These are phyloP conservation scores for Baryphthengus martii DNA, from an alignment of 2,113 vertebrate species.

Conservation along the genomic window DNA sequence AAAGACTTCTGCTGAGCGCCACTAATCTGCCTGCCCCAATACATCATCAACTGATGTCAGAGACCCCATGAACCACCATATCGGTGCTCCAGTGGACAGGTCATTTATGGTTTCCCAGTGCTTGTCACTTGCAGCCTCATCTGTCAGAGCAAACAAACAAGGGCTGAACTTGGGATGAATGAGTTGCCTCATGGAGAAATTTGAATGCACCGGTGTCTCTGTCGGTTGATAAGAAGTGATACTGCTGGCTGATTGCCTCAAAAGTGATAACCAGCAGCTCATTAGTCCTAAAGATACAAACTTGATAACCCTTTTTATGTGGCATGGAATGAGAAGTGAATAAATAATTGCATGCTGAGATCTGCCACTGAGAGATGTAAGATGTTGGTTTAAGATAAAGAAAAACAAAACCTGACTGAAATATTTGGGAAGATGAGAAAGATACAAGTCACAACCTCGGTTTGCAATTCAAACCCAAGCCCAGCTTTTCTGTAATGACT, in stretches of 20 bases:
- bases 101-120: background rate
- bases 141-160: background rate
- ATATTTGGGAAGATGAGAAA: background rate
- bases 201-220: background rate
- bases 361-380: constrained; percentile 32
- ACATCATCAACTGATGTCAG: background rate
- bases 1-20: background rate
- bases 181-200: background rate
- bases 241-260: constrained; percentile 19
- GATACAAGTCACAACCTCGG: background rate
- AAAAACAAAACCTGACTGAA: constrained; percentile 11
- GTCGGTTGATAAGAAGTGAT: background rate
- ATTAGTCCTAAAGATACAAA: constrained; percentile 35
- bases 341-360: constrained; percentile 47
- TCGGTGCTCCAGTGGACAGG: accelerated
- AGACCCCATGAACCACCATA: background rate
- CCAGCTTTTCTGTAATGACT: background rate
- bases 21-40: background rate
- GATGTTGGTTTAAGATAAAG: constrained; percentile 28
- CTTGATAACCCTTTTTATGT: constrained; percentile 5
- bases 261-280: constrained; percentile 31
- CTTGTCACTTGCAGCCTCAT: background rate
- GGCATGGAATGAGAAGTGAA: background rate
- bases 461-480: background rate
- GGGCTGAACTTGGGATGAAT: background rate